Base-by-base conservation (phyloP, 2,888 invertebrate genomes). In the Plagiodera versicolora region DNA sequence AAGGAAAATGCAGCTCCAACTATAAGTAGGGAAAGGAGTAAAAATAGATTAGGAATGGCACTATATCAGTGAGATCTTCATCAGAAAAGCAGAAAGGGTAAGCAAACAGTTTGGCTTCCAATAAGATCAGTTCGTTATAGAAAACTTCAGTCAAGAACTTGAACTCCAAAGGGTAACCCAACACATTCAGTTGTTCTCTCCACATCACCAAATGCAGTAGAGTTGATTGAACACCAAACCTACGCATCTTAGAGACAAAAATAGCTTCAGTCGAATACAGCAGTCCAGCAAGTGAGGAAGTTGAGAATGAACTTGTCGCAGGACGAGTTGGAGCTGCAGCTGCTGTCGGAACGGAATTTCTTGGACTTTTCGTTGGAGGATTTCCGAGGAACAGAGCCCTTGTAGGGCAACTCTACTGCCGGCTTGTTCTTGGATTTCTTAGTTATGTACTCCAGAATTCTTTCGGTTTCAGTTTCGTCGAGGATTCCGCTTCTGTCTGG, bases 401-500 rank as follows among this genome's bases (percentile, higher is more conserved):
- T 75, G 58, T 71, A 64, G 1, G 76, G 77, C 57, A 79, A 58
- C 55, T 74, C 74, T 45, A 74, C 67, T 1, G 30, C 52, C 3
- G 70, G 68, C n/a, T 70, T 67, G 48, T 71, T 72, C 63, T 75
- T 79, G 57, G 73, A 70, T 58, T 70, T 76, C 55, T 74, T 75
- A 52, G 74, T 74, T 19, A 79, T 73, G 65, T 75, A 77, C 57
- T 76, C 75, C 39, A 76, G 69, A 17, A 80, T 78, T 28, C 67
- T 66, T 20, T 78, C 70, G 69, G 75, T 82, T 68, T 87, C 87
- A 30, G 81, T 80, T 62, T 82, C 82, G 44, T 82, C 80, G 16
- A 87, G 75, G 44, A 87, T 79, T 1, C 83, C 83, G 47, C 84
- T 84, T 8, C 80, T 77, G 74, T 83, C 83, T 2, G 83, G 83